Evolutionary conservation across 2,888 invertebrate species (phyloP).

Genomic region (Chrysomela aeneicollis): DNA sequence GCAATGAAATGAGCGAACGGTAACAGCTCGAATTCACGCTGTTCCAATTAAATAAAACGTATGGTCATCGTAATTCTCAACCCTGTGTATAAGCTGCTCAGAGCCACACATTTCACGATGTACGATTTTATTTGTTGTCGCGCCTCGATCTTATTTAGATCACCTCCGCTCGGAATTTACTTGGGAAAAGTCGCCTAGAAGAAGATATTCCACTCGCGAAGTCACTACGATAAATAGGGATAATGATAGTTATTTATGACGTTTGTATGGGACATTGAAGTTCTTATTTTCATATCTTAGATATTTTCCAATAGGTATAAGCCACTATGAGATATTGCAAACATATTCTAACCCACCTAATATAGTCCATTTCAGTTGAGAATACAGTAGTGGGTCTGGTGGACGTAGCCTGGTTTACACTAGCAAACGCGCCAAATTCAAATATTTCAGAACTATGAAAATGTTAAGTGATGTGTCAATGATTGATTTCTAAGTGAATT

Average conservation of each 20-base stretch:
- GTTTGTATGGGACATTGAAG: no score
- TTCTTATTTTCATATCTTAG: no score
- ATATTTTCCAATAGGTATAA: no score
- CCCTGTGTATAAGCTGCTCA: slow-evolving; percentile 39
- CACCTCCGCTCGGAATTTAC: slow-evolving; percentile 20
- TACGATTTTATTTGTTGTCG: slow-evolving; percentile 28
- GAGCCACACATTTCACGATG: slow-evolving; percentile 35
- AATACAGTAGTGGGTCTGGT: no score
- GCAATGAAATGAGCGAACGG: slow-evolving; percentile 54
- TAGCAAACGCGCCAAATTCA: no score
- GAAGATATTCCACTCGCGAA: neutral
- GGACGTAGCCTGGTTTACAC: no score
- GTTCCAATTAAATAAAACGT: slow-evolving; percentile 59
- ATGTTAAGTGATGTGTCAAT: no score
- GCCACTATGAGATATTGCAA: no score
- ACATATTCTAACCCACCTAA: no score
- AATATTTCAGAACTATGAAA: no score
- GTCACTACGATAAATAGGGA: neutral
- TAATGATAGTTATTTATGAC: neutral
- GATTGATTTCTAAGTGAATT: no score
- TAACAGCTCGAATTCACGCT: slow-evolving; percentile 56
- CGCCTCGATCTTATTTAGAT: slow-evolving; percentile 25
- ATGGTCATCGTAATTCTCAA: slow-evolving; percentile 54
- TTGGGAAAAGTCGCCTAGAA: slow-evolving; percentile 9
- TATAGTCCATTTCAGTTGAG: no score